A percentile compares a stretch with the other conserved stretches of the same genome.
phyloP scores from a whole-genome alignment of 2,113 vertebrate genomes.

The Eubucco bourcierii region DNA sequence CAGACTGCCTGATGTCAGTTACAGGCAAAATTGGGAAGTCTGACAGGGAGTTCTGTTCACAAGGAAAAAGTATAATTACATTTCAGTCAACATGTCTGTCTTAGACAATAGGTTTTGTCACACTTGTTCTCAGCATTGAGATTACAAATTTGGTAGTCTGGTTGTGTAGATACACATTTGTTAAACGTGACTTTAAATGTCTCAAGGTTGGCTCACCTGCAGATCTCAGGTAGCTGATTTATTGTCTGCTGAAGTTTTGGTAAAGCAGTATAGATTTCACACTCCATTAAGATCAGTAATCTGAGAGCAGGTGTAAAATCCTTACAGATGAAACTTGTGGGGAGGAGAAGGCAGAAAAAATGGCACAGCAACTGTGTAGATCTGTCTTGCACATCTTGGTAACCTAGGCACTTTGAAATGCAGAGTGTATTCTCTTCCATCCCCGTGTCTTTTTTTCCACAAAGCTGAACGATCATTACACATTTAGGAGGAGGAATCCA shows the following conservation, averaged over 20 bases:
- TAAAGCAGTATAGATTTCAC: neutral
- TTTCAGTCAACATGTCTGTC: neutral
- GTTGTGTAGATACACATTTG: neutral
- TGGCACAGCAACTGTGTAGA: neutral
- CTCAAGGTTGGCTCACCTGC: neutral
- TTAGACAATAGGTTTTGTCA: neutral
- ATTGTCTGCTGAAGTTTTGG: neutral
- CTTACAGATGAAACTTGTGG: neutral
- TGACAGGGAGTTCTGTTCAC: neutral
- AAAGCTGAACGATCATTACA: accelerated
- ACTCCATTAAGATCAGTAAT: neutral
- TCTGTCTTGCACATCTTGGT: neutral
- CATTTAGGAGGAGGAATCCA: neutral
- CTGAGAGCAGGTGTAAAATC: neutral
- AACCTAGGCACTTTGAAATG: accelerated
- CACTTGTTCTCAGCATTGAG: neutral
- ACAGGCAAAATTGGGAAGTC: neutral
- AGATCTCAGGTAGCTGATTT: neutral
- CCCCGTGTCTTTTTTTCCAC: neutral
- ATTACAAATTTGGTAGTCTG: neutral
- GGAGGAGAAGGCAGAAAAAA: neutral
- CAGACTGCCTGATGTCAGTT: neutral
- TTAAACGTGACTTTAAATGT: neutral
- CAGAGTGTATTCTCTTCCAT: neutral
- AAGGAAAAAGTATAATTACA: neutral